phyloP scores from a whole-genome alignment of 2,113 vertebrate genomes.

The Pituophis catenifer region DNA sequence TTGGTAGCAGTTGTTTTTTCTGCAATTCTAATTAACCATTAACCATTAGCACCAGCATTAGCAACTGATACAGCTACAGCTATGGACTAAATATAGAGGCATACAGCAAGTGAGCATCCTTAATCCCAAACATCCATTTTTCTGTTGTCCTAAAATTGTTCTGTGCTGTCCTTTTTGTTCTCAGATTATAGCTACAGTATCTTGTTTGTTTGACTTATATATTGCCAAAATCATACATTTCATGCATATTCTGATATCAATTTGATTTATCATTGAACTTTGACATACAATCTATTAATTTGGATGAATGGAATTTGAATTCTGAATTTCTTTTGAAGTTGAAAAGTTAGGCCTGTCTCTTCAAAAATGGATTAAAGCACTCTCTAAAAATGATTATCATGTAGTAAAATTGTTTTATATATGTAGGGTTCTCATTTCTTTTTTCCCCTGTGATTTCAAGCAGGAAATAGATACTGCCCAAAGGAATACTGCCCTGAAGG shows the following conservation, averaged over 20 bases:
- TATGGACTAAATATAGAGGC: background rate
- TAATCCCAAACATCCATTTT: background rate
- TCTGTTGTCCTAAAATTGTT: background rate
- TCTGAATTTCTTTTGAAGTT: background rate
- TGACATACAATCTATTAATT: background rate
- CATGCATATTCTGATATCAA: background rate
- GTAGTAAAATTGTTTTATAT: background rate
- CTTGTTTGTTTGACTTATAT: background rate
- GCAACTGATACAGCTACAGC: no score
- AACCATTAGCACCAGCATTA: background rate
- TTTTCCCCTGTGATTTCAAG: background rate
- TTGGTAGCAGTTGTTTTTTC: no score
- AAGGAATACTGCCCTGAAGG: background rate
- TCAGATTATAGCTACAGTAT: background rate
- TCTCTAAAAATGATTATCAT: background rate
- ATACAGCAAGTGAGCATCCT: background rate
- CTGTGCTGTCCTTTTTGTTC: background rate
- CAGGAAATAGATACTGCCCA: background rate
- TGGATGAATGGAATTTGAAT: background rate
- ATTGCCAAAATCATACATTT: background rate
- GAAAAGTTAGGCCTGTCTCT: background rate
- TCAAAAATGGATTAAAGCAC: background rate
- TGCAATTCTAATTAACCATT: background rate
- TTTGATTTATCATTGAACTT: background rate
- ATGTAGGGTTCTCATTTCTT: background rate